Percentiles rank a stretch among this genome's conserved stretches.
Evolutionary conservation across 2,797 vertebrate genomes (phyloP).

Genomic region (Gambelia wislizenii): DNA sequence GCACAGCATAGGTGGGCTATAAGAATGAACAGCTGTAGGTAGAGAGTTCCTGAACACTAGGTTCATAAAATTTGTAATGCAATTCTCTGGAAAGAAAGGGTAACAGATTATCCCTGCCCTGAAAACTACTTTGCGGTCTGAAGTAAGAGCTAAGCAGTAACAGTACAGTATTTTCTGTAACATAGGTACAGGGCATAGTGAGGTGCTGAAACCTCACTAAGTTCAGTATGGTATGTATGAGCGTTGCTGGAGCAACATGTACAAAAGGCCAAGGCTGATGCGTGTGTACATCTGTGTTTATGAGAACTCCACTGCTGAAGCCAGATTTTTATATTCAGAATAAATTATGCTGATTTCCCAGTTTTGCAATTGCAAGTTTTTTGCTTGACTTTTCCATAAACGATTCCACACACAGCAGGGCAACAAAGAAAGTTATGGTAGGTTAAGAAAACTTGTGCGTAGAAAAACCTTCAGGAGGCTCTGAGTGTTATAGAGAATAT

Average conservation of each 20-base stretch:
- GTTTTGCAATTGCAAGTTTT: background rate
- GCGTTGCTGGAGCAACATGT: background rate
- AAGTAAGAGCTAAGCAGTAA: background rate
- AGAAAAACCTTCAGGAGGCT: too few relatives aligned
- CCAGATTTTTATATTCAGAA: background rate
- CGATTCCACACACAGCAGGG: too few relatives aligned
- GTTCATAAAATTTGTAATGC: background rate
- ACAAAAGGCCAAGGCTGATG: background rate
- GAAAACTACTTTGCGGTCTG: background rate
- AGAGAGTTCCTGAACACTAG: background rate
- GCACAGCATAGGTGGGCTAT: too few relatives aligned
- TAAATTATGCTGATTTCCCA: background rate
- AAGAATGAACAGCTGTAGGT: background rate
- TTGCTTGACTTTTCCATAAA: background rate
- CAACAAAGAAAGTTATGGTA: too few relatives aligned
- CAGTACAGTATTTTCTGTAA: background rate
- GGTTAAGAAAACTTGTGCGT: background rate
- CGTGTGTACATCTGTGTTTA: background rate
- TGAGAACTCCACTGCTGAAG: background rate
- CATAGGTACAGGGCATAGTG: too few relatives aligned
- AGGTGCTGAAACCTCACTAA: background rate
- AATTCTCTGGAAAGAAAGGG: background rate
- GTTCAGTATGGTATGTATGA: background rate
- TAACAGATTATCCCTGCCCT: background rate
- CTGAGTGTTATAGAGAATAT: background rate